A percentile compares a stretch with the other conserved stretches of the same genome.
These are phyloP conservation scores for Drosophila busckii DNA, from an alignment of 1,140 invertebrate species.

Conservation along the genomic window DNA sequence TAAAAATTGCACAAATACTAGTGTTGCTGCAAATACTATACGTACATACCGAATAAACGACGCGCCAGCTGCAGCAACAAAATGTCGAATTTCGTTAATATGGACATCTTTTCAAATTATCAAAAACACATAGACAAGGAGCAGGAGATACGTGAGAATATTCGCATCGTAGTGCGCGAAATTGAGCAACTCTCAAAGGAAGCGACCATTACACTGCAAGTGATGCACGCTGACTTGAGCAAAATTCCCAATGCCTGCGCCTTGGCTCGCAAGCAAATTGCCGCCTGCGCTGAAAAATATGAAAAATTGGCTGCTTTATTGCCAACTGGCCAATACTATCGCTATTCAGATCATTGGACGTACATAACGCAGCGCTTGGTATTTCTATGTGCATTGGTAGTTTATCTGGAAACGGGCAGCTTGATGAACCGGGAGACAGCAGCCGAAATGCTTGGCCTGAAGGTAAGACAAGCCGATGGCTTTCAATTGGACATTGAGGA, in stretches of 20 bases:
- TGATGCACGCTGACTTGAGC: conserved; percentile 84
- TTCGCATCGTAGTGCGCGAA: conserved; percentile 83
- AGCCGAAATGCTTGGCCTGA: conserved; percentile 87
- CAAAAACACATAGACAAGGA: conserved; percentile 84
- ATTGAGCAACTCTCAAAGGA: conserved; percentile 85
- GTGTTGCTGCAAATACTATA: no score
- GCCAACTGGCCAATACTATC: conserved; percentile 86
- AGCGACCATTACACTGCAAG: conserved; percentile 85
- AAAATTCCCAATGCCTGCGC: conserved; percentile 80
- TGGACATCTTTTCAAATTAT: conserved; percentile 82
- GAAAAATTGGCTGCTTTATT: conserved; percentile 81
- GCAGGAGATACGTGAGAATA: conserved; percentile 85
- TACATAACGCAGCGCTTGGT: conserved; percentile 89
- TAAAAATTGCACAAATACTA: no score
- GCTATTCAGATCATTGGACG: conserved; percentile 92
- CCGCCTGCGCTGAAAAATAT: conserved; percentile 81
- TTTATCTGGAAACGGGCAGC: conserved; percentile 89
- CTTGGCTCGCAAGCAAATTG: conserved; percentile 81
- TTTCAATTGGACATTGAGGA: conserved; percentile 95
- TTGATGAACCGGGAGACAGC: conserved; percentile 87
- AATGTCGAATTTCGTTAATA: conserved; percentile 71
- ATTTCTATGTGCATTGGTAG: conserved; percentile 87
- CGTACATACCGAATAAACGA: no score
- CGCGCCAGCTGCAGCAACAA: no score
- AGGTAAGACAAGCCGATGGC: conserved; percentile 82